Percentiles rank a stretch among this genome's conserved stretches.
Conservation (phyloP, 2,797 vertebrate species). For the Sebastes reedi region DNA sequence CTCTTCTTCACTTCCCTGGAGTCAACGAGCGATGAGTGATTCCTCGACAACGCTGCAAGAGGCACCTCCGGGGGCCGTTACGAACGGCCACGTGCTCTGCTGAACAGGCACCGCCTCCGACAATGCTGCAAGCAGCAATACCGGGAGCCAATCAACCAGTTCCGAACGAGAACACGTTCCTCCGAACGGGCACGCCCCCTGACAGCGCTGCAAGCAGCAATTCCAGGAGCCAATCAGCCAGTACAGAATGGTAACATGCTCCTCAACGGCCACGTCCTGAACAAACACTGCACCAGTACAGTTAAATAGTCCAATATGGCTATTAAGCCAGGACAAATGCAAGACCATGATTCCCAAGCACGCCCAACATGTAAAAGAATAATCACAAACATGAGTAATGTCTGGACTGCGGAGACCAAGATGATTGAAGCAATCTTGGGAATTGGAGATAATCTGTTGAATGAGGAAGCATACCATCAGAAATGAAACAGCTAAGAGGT, state of each 20-base stretch:
- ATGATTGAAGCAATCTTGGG: not conserved
- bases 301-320: conserved; percentile 24
- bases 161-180: too few species aligned
- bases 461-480: conserved; percentile 21
- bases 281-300: not conserved
- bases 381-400: conserved; percentile 23
- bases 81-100: too few species aligned
- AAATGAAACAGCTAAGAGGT: conserved; percentile 43
- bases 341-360: conserved; percentile 6
- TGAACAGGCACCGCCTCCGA: too few species aligned
- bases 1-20: too few species aligned
- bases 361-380: conserved; percentile 19
- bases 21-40: too few species aligned
- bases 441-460: conserved; percentile 37
- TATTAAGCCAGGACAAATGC: conserved; percentile 20
- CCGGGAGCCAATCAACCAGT: too few species aligned
- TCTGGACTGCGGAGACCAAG: not conserved
- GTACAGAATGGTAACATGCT: not conserved
- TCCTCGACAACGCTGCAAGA: too few species aligned
- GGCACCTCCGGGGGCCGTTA: too few species aligned
- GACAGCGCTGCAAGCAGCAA: not conserved
- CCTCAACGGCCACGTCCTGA: not conserved
- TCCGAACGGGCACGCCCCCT: too few species aligned
- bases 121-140: too few species aligned
- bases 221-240: not conserved